Evolutionary conservation across 2,888 invertebrate genomes (phyloP), one percentile per base, ranked within the genome.

Genomic region (Lottia scabra): DNA sequence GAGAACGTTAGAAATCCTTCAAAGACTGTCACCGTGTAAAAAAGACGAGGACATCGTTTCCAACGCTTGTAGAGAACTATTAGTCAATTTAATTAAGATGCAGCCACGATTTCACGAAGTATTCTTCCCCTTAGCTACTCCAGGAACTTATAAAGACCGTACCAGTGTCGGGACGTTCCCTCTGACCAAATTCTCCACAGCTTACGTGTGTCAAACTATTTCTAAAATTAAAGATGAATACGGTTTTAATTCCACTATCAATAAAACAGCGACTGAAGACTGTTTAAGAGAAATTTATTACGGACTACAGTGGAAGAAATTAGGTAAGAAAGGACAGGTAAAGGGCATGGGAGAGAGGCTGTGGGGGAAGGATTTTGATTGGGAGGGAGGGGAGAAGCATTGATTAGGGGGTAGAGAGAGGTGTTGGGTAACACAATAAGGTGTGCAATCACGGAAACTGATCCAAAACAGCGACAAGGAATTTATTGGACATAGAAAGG

Each of bases 241-340:
- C 73, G 80, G 78, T 46, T 85, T 88, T 56, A 79, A 85, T 70
- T 71, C 78, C 38, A 84, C 84, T 70, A 80, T 87, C 27, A 81
- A 85, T 70, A 81, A 78, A 67, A 76, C 77, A 15, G 79, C 80
- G 15, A 75, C 85, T 6, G 81, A 84, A 23, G 77, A 79, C 16
- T 74, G 78, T 13, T 71, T 88, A n/a, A 69, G 75, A 2, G 84
- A 84, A 6, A 78, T 86, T 19, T 85, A 86, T 72, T 77, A 77
- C 26, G 83, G 87, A 70, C 78, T 87, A 6, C 82, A 85, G 43
- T 88, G 88, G 88, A 88, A 87, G 71, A 87, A 87, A 76, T 68
- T 88, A 70, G 88, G 88, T 87, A 71, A 75, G 83, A 63, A 13
- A n/a, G 2, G 30, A 30, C 30, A n/a, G n/a, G n/a, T n/a, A n/a